Evolutionary conservation across 2,797 vertebrate species (phyloP).

Genomic region (Sebastes flavidus): DNA sequence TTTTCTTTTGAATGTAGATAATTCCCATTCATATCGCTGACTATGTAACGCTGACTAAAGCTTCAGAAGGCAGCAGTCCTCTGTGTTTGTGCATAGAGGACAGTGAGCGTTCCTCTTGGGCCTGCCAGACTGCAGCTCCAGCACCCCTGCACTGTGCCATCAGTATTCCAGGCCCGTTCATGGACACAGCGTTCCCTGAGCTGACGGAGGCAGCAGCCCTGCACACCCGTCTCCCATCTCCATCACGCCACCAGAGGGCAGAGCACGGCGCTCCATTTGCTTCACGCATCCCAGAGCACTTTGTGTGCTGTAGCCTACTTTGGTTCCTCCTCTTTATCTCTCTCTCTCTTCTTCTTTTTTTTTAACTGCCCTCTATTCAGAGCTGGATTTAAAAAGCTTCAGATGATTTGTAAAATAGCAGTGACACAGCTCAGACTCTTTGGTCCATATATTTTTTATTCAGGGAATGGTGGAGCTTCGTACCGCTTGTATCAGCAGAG

Average conservation of each 20-base stretch:
- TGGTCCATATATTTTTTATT: neutral
- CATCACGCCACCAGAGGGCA: conserved; percentile 71
- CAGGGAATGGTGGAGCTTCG: neutral
- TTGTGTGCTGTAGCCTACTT: conserved; percentile 58
- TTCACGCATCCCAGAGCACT: conserved; percentile 53
- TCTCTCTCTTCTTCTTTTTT: neutral
- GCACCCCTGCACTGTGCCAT: conserved; percentile 79
- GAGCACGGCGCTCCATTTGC: conserved; percentile 26
- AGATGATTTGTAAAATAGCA: conserved; percentile 35
- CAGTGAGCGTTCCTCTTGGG: conserved; percentile 24
- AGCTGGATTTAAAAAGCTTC: conserved; percentile 40
- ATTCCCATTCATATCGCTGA: neutral
- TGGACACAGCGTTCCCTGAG: conserved; percentile 77
- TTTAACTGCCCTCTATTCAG: conserved; percentile 32
- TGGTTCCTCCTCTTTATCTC: conserved; percentile 35
- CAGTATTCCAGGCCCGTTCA: conserved; percentile 80
- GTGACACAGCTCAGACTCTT: neutral
- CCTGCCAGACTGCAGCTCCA: conserved; percentile 71
- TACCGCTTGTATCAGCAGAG: conserved; percentile 34
- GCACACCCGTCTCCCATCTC: neutral
- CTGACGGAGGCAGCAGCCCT: conserved; percentile 20
- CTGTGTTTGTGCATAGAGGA: conserved; percentile 17
- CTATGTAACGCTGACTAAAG: neutral
- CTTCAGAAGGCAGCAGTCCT: neutral
- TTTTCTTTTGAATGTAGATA: neutral